Evolutionary conservation across 2,113 vertebrate genomes (phyloP).

Genomic region (Tetrax tetrax): DNA sequence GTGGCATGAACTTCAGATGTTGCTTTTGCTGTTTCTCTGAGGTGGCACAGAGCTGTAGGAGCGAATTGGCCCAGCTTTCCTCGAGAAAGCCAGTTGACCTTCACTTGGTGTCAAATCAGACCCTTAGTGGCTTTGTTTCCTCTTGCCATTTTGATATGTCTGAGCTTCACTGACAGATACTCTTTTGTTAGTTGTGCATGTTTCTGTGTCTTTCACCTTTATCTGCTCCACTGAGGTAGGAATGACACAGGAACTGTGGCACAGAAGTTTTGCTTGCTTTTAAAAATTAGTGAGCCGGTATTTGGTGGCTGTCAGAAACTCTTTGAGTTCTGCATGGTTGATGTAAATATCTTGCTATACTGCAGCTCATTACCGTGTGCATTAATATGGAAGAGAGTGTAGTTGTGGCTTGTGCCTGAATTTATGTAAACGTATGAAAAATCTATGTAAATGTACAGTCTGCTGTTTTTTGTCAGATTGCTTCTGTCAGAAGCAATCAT

Average conservation of each 20-base stretch:
- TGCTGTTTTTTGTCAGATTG: background rate
- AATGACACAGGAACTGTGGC: background rate
- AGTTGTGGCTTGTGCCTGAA: background rate
- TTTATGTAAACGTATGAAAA: conserved; percentile 20
- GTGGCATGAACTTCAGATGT: background rate
- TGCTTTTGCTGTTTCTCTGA: background rate
- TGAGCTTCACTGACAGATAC: background rate
- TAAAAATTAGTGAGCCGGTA: background rate
- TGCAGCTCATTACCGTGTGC: background rate
- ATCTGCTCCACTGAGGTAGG: background rate
- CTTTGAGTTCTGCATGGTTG: background rate
- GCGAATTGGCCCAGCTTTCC: background rate
- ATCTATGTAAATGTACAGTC: background rate
- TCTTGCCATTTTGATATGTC: background rate
- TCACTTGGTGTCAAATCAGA: background rate
- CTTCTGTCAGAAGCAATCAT: background rate
- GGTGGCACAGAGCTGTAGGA: background rate
- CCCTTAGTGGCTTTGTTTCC: background rate
- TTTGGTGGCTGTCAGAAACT: background rate
- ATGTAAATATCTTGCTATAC: background rate
- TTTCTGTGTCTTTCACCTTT: background rate
- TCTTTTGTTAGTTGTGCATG: background rate
- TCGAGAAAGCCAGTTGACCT: background rate
- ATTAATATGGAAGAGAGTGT: background rate
- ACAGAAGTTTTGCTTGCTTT: background rate